Percentiles rank a stretch among this genome's conserved stretches.
Evolutionary conservation across 2,888 invertebrate genomes (phyloP).

Genomic region (Spodoptera littoralis): DNA sequence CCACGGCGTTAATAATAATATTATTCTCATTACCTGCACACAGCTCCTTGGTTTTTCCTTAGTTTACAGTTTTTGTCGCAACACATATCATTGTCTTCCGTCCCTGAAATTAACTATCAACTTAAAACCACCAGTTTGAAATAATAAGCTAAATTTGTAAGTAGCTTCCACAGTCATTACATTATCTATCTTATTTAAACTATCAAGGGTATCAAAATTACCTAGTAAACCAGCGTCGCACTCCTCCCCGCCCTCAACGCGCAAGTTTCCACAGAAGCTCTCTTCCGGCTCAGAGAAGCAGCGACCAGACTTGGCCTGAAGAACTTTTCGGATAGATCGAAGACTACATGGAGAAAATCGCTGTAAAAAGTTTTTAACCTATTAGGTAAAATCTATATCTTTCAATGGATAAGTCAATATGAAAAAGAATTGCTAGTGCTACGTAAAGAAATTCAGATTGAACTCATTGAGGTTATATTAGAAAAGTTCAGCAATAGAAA

Average conservation of each 20-base stretch:
- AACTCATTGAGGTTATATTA: too few species aligned
- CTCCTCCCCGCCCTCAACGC: constrained; percentile 98
- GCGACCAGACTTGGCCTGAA: constrained; percentile 96
- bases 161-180: too few species aligned
- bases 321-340: constrained; percentile 96
- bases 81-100: constrained; percentile 97
- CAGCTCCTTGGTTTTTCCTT: constrained; percentile 94
- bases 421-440: too few species aligned
- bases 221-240: constrained; percentile 98
- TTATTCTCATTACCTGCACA: constrained; percentile 91
- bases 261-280: constrained; percentile 98
- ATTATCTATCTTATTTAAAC: too few species aligned
- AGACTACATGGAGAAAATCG: constrained; percentile 98
- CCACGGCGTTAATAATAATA: too few species aligned
- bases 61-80: constrained; percentile 98
- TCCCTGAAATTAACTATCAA: constrained; percentile 75
- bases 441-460: too few species aligned
- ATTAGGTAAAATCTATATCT: too few species aligned
- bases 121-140: background rate
- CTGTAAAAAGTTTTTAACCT: constrained; percentile 80
- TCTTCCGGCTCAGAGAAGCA: constrained; percentile 98
- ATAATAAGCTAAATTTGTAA: too few species aligned
- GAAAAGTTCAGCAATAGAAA: too few species aligned
- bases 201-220: constrained; percentile 20
- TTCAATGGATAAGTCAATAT: too few species aligned